These are phyloP conservation scores for Poecilia wingei DNA, from an alignment of 2,797 vertebrate species.

Conservation along the genomic window DNA sequence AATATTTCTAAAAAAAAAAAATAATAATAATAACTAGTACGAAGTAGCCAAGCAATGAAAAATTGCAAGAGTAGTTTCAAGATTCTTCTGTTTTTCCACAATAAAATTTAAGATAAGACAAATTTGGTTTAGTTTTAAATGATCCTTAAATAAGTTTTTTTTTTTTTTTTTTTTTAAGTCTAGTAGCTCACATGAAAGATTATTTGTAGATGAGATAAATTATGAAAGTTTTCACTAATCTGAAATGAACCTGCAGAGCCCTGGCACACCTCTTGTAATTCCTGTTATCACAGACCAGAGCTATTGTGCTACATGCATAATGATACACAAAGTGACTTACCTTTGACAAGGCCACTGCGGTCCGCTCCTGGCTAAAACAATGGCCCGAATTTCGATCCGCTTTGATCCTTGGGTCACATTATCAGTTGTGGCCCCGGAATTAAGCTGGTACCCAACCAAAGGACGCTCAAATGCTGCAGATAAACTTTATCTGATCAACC, in stretches of 20 bases:
- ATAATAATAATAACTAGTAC: neutral
- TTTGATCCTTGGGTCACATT: slow-evolving; percentile 43
- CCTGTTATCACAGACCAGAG: slow-evolving; percentile 6
- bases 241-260: neutral
- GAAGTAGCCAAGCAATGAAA: neutral
- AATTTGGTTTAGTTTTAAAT: neutral
- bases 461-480: slow-evolving; percentile 67
- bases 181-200: neutral
- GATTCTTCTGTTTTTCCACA: neutral
- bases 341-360: slow-evolving; percentile 32
- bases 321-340: slow-evolving; percentile 24
- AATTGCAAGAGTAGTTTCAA: neutral
- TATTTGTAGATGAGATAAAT: slow-evolving; percentile 1
- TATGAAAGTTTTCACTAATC: slow-evolving; percentile 12
- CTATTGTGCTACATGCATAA: slow-evolving; percentile 16
- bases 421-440: slow-evolving; percentile 60
- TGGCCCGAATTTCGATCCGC: slow-evolving; percentile 36
- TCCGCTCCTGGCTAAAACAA: slow-evolving; percentile 38
- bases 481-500: slow-evolving; percentile 73
- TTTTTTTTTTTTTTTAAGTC: neutral
- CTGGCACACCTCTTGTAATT: slow-evolving; percentile 14
- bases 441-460: slow-evolving; percentile 58
- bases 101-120: neutral
- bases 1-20: neutral
- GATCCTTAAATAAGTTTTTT: neutral